A percentile compares a stretch with the other conserved stretches of the same genome.
These are phyloP conservation scores for Myopa testacea DNA, from an alignment of 2,888 invertebrate genomes.

Conservation along the genomic window DNA sequence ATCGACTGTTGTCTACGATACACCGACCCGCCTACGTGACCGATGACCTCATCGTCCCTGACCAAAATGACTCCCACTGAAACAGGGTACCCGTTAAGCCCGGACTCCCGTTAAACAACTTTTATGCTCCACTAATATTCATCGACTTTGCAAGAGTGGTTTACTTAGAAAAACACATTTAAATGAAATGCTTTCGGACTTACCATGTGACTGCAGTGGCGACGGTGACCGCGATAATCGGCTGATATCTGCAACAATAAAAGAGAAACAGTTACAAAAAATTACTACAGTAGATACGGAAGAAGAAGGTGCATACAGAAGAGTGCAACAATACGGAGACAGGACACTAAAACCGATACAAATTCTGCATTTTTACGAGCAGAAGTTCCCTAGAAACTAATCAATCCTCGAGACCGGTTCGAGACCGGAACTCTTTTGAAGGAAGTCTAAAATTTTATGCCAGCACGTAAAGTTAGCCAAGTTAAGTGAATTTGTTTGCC, in stretches of 20 bases:
- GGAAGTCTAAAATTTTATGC: background rate
- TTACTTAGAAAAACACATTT: too few relatives aligned
- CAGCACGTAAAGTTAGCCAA: conserved; percentile 16
- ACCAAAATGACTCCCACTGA: too few relatives aligned
- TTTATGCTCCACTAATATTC: too few relatives aligned
- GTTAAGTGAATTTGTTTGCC: conserved; percentile 22
- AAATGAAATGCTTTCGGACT: conserved; percentile 60
- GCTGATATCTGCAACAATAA: conserved; percentile 68
- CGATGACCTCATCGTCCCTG: too few relatives aligned
- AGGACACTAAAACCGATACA: background rate
- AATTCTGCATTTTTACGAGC: conserved; percentile 27
- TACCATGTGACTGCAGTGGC: conserved; percentile 81
- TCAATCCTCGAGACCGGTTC: conserved; percentile 24
- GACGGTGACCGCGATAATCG: conserved; percentile 82
- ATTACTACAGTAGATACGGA: conserved; percentile 31
- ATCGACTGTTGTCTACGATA: too few relatives aligned
- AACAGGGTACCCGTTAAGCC: too few relatives aligned
- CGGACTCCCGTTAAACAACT: too few relatives aligned
- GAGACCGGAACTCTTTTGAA: background rate
- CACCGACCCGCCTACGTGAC: too few relatives aligned
- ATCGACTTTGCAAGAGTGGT: too few relatives aligned
- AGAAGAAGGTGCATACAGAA: background rate
- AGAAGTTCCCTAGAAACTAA: conserved; percentile 31
- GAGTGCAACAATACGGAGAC: background rate
- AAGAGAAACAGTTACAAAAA: conserved; percentile 32